A percentile compares a stretch with the other conserved stretches of the same genome.
phyloP scores from a whole-genome alignment of 2,888 invertebrate genomes.

The Amaurobius ferox region DNA sequence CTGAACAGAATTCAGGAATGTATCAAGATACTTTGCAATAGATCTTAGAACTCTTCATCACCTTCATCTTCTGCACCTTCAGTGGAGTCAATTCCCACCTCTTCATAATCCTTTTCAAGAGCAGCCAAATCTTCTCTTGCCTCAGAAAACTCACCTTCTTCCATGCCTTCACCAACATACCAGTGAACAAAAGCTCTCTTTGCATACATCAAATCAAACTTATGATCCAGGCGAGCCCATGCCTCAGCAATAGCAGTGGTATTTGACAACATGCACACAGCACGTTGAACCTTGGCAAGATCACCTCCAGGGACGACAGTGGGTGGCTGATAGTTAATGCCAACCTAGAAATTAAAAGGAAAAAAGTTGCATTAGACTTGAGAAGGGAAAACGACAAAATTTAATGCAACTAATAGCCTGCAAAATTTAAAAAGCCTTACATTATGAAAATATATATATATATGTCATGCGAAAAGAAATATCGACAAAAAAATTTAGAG shows the following conservation, averaged over 20 bases:
- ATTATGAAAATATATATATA: too few species aligned
- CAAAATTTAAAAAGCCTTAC: too few species aligned
- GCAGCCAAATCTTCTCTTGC: constrained; percentile 79
- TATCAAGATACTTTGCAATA: too few species aligned
- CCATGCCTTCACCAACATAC: constrained; percentile 82
- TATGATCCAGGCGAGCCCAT: constrained; percentile 87
- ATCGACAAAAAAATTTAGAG: too few species aligned
- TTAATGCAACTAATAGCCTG: too few species aligned
- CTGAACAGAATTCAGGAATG: background rate
- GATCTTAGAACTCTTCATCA: constrained; percentile 73
- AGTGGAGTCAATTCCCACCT: constrained; percentile 76
- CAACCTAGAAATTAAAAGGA: constrained; percentile 80
- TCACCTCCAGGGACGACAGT: constrained; percentile 79
- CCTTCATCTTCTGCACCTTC: constrained; percentile 75
- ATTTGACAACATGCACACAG: constrained; percentile 84
- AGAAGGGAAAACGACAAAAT: too few species aligned
- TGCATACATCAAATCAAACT: constrained; percentile 88
- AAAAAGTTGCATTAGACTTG: too few species aligned
- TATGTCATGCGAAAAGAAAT: too few species aligned
- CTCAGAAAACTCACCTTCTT: constrained; percentile 79
- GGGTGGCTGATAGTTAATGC: constrained; percentile 89
- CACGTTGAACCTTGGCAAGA: constrained; percentile 80
- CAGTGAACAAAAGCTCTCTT: constrained; percentile 93
- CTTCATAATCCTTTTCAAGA: constrained; percentile 78
- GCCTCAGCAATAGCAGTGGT: constrained; percentile 94